Evolutionary conservation across 2,797 vertebrate genomes (phyloP).

Genomic region (Pseudopleuronectes americanus): DNA sequence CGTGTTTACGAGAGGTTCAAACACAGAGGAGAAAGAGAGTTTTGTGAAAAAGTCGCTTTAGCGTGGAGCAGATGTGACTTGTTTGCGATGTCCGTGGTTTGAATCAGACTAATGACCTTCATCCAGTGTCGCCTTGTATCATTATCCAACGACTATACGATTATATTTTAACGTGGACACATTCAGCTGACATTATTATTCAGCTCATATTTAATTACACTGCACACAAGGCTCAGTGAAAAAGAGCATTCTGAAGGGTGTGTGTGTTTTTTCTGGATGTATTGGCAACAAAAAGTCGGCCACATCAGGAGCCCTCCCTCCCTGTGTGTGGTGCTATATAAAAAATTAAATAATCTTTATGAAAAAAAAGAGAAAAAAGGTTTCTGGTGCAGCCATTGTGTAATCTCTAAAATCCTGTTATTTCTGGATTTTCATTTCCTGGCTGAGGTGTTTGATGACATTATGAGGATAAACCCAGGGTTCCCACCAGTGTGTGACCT

Average conservation of each 20-base stretch:
- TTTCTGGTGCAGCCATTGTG: slow-evolving; percentile 17
- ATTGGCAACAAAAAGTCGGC: background rate
- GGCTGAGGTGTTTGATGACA: slow-evolving; percentile 47
- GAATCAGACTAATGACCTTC: slow-evolving; percentile 40
- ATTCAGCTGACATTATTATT: slow-evolving; percentile 17
- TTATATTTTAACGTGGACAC: background rate
- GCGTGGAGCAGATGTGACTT: background rate
- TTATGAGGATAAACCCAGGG: slow-evolving; percentile 51
- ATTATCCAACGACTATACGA: background rate
- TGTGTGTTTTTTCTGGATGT: background rate
- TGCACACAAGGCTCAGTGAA: background rate
- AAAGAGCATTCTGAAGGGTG: slow-evolving; percentile 9
- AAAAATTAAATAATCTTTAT: slow-evolving; percentile 4
- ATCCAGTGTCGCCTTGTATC: background rate
- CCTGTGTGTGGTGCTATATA: slow-evolving; percentile 3
- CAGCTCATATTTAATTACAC: background rate
- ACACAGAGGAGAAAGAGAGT: no score
- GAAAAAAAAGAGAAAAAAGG: slow-evolving; percentile 2
- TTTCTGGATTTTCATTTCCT: slow-evolving; percentile 69
- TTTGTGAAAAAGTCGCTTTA: no score
- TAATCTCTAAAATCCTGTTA: slow-evolving; percentile 65
- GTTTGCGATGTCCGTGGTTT: slow-evolving; percentile 11
- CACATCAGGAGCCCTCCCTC: background rate
- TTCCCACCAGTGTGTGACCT: slow-evolving; percentile 30
- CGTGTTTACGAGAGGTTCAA: no score